Evolutionary conservation across 2,113 vertebrate species (phyloP).

Genomic region (Campylomormyrus tamandua): DNA sequence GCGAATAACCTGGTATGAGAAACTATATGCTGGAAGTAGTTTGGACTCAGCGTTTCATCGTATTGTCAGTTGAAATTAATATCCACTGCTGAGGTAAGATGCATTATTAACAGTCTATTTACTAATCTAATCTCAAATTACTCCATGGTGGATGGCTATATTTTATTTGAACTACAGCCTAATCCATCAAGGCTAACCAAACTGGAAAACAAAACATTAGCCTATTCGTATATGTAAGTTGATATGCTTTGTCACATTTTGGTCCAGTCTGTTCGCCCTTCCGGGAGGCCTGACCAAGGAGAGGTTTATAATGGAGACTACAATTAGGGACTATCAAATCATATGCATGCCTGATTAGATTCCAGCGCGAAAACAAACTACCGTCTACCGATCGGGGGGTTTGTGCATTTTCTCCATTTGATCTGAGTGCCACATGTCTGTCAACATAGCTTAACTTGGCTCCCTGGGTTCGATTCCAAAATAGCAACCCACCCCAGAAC

Average conservation of each 20-base stretch:
- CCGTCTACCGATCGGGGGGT: not conserved
- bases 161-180: not conserved
- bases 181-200: not conserved
- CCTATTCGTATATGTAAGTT: not conserved
- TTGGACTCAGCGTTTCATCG: not conserved
- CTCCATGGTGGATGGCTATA: not conserved
- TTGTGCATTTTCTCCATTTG: not conserved
- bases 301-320: not conserved
- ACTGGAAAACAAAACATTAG: not conserved
- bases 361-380: not conserved
- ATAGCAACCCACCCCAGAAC: not conserved
- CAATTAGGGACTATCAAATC: constrained; percentile 3
- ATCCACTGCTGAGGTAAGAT: constrained; percentile 6
- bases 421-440: not conserved
- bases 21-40: constrained; percentile 7
- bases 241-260: not conserved
- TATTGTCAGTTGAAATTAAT: constrained; percentile 17
- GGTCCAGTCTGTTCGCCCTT: not conserved
- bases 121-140: constrained; percentile 15
- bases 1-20: not conserved
- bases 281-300: not conserved
- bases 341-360: constrained; percentile 1
- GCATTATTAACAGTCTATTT: constrained; percentile 17
- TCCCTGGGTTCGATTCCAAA: not conserved
- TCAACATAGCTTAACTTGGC: not conserved